These are phyloP conservation scores for Enteromius radiatus DNA, from an alignment of 2,797 vertebrate species.

Conservation along the genomic window DNA sequence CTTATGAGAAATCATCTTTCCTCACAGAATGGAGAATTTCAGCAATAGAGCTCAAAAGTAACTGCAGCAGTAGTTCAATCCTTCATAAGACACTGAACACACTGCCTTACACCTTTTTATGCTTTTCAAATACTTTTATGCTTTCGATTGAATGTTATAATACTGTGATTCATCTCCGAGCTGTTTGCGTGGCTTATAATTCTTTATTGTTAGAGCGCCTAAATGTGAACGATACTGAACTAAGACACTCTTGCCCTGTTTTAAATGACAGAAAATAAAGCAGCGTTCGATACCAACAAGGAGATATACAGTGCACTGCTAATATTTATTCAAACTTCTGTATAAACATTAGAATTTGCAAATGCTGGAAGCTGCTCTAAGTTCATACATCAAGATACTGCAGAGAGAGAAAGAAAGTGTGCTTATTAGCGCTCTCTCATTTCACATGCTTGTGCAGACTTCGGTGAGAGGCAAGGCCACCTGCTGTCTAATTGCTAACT, in stretches of 20 bases:
- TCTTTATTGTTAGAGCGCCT: neutral
- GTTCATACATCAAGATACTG: conserved; percentile 12
- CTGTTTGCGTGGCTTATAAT: neutral
- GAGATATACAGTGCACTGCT: neutral
- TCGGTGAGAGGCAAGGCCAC: conserved; percentile 65
- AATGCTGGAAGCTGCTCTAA: neutral
- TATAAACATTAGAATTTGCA: neutral
- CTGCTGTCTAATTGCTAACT: conserved; percentile 75
- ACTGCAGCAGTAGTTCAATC: conserved; percentile 8
- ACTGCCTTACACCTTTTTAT: neutral
- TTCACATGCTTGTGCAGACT: conserved; percentile 67
- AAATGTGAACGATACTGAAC: neutral
- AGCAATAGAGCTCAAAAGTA: conserved; percentile 11
- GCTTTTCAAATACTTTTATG: neutral
- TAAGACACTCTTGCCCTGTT: neutral
- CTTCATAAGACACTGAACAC: neutral
- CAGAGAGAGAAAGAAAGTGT: conserved; percentile 37
- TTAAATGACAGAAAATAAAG: neutral
- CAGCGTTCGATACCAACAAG: neutral
- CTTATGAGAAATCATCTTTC: conserved; percentile 18
- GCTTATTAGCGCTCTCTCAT: conserved; percentile 60
- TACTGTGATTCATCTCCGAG: conserved; percentile 1
- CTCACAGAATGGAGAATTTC: neutral
- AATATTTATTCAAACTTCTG: conserved; percentile 14
- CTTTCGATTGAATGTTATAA: neutral